Evolutionary conservation across 2,888 invertebrate genomes (phyloP).

Genomic region (Lingula anatina): DNA sequence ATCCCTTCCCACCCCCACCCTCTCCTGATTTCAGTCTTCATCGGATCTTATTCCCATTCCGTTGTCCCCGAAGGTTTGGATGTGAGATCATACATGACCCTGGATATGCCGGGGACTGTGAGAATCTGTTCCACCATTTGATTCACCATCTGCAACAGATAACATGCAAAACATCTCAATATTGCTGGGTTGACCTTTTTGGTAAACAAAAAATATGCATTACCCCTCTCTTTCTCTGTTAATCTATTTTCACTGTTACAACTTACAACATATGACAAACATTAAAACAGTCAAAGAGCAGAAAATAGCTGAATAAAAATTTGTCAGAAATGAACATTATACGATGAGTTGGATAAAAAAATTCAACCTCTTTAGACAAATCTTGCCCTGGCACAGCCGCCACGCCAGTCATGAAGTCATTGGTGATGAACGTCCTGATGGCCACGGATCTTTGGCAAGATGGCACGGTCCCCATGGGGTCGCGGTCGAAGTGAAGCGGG

Average conservation of each 20-base stretch:
- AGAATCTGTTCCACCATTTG: conserved; percentile 80
- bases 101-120: conserved; percentile 84
- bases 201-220: too few species aligned
- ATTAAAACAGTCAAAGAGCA: too few species aligned
- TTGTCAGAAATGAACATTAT: too few species aligned
- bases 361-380: conserved; percentile 63
- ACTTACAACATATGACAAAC: too few species aligned
- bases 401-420: conserved; percentile 98
- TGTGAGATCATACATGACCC: conserved; percentile 94
- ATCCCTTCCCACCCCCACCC: too few species aligned
- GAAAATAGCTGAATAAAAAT: too few species aligned
- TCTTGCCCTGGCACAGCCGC: conserved; percentile 86
- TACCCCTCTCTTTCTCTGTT: too few species aligned
- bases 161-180: too few species aligned
- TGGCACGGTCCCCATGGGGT: conserved; percentile 67
- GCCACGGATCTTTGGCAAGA: conserved; percentile 94
- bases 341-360: too few species aligned
- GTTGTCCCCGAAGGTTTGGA: conserved; percentile 98
- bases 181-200: too few species aligned
- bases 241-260: too few species aligned
- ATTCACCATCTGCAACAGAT: conserved; percentile 78
- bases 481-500: conserved; percentile 95
- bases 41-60: conserved; percentile 92
- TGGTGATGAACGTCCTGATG: conserved; percentile 90
- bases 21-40: too few species aligned